These are phyloP conservation scores for Acanthosepion lycidas DNA, from an alignment of 2,888 invertebrate genomes.

Conservation along the genomic window DNA sequence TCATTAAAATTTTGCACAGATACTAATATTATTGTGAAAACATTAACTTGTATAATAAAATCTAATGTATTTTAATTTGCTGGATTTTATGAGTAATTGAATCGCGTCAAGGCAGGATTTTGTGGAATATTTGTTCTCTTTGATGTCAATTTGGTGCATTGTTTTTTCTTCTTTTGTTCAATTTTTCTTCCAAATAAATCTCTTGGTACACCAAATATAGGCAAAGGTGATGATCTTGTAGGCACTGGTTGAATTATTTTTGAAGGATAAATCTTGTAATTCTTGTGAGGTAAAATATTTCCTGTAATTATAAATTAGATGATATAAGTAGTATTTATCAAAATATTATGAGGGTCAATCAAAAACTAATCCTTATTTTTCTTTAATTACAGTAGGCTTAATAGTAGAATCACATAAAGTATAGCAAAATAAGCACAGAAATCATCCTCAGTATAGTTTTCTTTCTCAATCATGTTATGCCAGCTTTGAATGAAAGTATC, in stretches of 20 bases:
- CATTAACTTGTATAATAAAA: no score
- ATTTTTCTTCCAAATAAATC: background rate
- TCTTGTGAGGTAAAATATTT: constrained; percentile 15
- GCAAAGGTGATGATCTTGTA: background rate
- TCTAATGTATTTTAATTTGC: background rate
- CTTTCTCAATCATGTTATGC: no score
- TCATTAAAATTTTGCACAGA: no score
- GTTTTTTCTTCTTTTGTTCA: background rate
- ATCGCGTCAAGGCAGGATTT: background rate
- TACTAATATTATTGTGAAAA: no score
- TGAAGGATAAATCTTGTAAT: background rate
- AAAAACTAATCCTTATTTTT: no score
- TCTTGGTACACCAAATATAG: background rate
- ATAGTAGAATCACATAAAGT: no score
- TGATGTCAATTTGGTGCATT: background rate
- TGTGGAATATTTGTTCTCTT: background rate
- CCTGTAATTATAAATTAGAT: background rate
- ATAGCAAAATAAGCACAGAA: no score
- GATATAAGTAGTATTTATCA: background rate
- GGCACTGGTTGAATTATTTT: background rate
- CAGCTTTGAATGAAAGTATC: no score
- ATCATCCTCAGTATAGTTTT: no score
- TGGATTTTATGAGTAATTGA: background rate
- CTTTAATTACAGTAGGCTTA: no score
- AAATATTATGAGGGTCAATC: background rate